Evolutionary conservation across 23 tunicate genomes (phyloP).

Genomic region (Corella eumyota): DNA sequence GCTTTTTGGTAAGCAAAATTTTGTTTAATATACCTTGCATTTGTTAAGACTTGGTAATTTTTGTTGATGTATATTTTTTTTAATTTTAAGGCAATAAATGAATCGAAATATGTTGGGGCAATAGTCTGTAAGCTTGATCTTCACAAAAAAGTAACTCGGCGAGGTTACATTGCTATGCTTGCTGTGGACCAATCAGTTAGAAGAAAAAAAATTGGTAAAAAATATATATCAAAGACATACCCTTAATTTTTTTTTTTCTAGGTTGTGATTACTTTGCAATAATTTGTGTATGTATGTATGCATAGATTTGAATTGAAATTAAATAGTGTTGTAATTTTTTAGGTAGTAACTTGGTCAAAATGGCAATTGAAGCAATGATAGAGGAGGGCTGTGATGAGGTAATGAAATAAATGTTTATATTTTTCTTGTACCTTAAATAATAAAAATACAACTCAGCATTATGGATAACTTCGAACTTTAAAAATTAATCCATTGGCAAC

Average conservation of each 20-base stretch:
- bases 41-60: neutral
- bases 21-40: neutral
- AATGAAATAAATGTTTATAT: no score
- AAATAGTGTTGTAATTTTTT: neutral
- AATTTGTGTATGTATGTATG: neutral
- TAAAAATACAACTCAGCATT: no score
- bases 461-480: no score
- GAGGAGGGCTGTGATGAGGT: slow-evolving; percentile 96
- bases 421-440: no score
- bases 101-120: slow-evolving; percentile 87
- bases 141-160: slow-evolving; percentile 69
- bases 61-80: neutral
- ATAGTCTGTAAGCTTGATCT: slow-evolving; percentile 94
- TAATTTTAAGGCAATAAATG: slow-evolving; percentile 43
- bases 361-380: slow-evolving; percentile 91
- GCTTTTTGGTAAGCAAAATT: slow-evolving; percentile 68
- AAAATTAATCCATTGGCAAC: no score
- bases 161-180: slow-evolving; percentile 99
- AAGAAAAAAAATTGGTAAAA: slow-evolving; percentile 58
- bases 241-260: no score
- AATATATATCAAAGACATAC: no score
- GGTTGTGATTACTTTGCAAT: no score
- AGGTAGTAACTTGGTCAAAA: slow-evolving; percentile 60
- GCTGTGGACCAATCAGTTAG: slow-evolving; percentile 80
- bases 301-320: neutral